Conservation (phyloP, 2,797 vertebrate species). For the Sebastes itinus region DNA sequence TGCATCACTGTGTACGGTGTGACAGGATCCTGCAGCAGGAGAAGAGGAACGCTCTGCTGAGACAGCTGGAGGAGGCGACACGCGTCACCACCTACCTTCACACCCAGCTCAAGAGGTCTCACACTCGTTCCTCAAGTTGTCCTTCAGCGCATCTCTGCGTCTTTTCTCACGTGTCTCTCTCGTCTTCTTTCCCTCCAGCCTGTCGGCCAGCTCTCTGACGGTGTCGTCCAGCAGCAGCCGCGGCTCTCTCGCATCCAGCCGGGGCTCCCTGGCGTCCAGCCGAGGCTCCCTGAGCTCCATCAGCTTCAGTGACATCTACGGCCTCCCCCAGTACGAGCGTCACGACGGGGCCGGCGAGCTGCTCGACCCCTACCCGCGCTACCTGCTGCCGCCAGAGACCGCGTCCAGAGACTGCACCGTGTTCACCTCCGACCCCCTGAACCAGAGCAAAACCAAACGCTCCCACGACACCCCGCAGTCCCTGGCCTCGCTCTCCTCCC, state of each 20-base stretch:
- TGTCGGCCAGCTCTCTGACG: slow-evolving; percentile 95
- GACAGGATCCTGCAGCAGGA: slow-evolving; percentile 87
- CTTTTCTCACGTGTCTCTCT: not conserved
- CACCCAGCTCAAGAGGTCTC: slow-evolving; percentile 92
- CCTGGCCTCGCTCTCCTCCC: slow-evolving; percentile 93
- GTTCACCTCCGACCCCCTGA: slow-evolving; percentile 66
- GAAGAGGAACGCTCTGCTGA: slow-evolving; percentile 93
- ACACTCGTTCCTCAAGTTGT: not conserved
- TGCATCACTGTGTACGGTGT: no score
- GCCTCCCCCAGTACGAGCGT: slow-evolving; percentile 93
- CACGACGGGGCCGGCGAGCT: slow-evolving; percentile 81
- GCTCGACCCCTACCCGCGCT: slow-evolving; percentile 88
- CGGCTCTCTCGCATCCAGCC: slow-evolving; percentile 94
- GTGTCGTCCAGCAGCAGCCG: slow-evolving; percentile 97
- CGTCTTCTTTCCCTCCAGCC: slow-evolving; percentile 69
- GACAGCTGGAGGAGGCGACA: slow-evolving; percentile 95
- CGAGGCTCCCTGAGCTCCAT: slow-evolving; percentile 96
- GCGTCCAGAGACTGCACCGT: slow-evolving; percentile 80
- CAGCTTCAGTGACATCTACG: slow-evolving; percentile 98
- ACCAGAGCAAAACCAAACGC: slow-evolving; percentile 85
- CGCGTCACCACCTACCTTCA: slow-evolving; percentile 94
- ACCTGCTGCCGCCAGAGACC: slow-evolving; percentile 86
- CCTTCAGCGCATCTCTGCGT: not conserved
- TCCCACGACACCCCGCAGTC: slow-evolving; percentile 95
- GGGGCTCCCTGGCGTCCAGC: slow-evolving; percentile 94